These are phyloP conservation scores for Holcopasites calliopsidis DNA, from an alignment of 1,140 invertebrate species.

Conservation along the genomic window DNA sequence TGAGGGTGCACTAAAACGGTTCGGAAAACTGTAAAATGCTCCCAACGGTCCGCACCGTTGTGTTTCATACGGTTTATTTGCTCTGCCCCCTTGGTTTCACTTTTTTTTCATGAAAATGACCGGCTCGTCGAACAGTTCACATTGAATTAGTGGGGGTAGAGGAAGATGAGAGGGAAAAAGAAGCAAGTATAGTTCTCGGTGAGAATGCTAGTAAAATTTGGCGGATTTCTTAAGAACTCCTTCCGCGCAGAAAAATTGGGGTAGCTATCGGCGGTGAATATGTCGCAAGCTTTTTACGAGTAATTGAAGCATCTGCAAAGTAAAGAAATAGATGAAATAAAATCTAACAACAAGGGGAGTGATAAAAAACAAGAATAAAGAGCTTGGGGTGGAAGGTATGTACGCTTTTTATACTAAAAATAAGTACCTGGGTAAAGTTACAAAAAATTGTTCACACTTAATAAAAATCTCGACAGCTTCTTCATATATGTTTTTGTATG, in stretches of 20 bases:
- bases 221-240: conserved; percentile 48
- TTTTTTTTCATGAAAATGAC: conserved; percentile 13
- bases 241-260: conserved; percentile 40
- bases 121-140: conserved; percentile 7
- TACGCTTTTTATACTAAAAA: no score
- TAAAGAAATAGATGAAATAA: background rate
- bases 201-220: conserved; percentile 53
- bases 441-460: no score
- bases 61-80: conserved; percentile 6
- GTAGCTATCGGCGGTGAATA: conserved; percentile 44
- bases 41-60: background rate
- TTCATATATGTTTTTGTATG: no score
- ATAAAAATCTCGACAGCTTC: no score
- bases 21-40: conserved; percentile 18
- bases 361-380: no score
- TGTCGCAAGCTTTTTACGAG: conserved; percentile 53
- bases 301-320: background rate
- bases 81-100: background rate
- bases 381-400: no score
- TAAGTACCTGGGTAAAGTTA: no score
- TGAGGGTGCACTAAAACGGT: background rate
- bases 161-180: background rate
- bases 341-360: no score
- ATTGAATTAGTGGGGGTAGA: conserved; percentile 27
- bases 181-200: conserved; percentile 17